Percentiles rank a stretch among this genome's conserved stretches.
phyloP scores from a whole-genome alignment of 2,113 vertebrate species.

The Uropsilus gracilis region DNA sequence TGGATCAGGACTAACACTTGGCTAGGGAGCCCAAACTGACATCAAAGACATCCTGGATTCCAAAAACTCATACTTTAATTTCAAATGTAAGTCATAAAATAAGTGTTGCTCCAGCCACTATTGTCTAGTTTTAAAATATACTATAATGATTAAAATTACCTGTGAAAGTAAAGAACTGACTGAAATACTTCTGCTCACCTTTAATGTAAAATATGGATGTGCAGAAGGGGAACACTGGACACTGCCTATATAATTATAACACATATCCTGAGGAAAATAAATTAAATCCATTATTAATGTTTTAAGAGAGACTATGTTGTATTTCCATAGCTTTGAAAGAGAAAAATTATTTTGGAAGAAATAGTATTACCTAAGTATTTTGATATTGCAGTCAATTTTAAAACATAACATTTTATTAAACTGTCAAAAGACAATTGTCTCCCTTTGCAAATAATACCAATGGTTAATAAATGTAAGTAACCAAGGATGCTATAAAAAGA shows the following conservation, averaged over 20 bases:
- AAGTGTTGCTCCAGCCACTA: background rate
- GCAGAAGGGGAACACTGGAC: background rate
- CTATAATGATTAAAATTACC: background rate
- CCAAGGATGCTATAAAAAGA: background rate
- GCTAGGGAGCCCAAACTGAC: background rate
- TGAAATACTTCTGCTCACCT: background rate
- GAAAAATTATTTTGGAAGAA: background rate
- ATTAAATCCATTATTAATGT: background rate
- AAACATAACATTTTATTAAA: constrained; percentile 13
- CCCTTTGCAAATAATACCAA: background rate
- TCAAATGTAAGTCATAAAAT: background rate
- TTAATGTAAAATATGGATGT: no score
- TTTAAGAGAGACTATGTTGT: background rate
- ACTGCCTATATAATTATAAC: background rate
- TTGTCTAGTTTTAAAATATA: background rate
- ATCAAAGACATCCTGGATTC: background rate
- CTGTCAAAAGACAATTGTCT: background rate
- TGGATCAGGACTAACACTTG: no score
- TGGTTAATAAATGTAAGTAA: background rate
- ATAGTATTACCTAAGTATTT: background rate
- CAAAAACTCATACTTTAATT: background rate
- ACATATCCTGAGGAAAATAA: background rate
- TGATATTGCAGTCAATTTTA: background rate
- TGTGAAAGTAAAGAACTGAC: background rate
- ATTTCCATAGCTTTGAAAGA: background rate